Conservation (phyloP, 2,797 vertebrate genomes). For the Malacoctenus gilli region DNA sequence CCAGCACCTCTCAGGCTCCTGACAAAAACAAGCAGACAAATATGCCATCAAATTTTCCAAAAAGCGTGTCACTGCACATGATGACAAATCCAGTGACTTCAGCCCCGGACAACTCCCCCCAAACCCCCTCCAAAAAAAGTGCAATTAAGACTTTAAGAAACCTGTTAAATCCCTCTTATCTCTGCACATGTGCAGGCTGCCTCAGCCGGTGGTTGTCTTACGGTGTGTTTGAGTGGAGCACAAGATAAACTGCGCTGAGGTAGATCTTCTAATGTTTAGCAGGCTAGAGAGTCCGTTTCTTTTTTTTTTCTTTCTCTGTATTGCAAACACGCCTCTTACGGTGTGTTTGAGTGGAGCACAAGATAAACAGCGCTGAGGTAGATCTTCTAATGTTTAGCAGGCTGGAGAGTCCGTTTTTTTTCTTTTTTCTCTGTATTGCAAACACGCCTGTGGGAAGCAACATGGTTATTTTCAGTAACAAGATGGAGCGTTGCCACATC, state of each 20-base stretch:
- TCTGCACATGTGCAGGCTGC: conserved; percentile 19
- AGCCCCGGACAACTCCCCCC: too few species aligned
- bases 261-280: conserved; percentile 52
- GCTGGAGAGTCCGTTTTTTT: conserved; percentile 46
- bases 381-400: conserved; percentile 48
- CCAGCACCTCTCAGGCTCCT: conserved; percentile 91
- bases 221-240: conserved; percentile 22
- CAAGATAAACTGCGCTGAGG: conserved; percentile 29
- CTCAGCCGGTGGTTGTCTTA: conserved; percentile 29
- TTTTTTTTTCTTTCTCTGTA: conserved; percentile 50
- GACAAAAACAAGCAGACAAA: conserved; percentile 42
- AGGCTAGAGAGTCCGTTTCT: conserved; percentile 29
- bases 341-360: conserved; percentile 22
- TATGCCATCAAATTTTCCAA: conserved; percentile 15
- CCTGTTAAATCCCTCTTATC: conserved; percentile 43
- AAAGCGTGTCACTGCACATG: conserved; percentile 15
- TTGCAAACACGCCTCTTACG: conserved; percentile 34
- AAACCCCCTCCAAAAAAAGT: conserved; percentile 23
- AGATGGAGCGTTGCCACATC: conserved; percentile 14
- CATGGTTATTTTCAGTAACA: conserved; percentile 38
- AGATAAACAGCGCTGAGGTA: conserved; percentile 38
- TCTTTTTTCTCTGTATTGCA: conserved; percentile 45
- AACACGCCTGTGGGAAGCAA: conserved; percentile 38
- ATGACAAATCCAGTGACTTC: conserved; percentile 12
- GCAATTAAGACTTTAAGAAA: conserved; percentile 30